Evolutionary conservation across 2,113 vertebrate genomes (phyloP).

Genomic region (Cyanoderma ruficeps): DNA sequence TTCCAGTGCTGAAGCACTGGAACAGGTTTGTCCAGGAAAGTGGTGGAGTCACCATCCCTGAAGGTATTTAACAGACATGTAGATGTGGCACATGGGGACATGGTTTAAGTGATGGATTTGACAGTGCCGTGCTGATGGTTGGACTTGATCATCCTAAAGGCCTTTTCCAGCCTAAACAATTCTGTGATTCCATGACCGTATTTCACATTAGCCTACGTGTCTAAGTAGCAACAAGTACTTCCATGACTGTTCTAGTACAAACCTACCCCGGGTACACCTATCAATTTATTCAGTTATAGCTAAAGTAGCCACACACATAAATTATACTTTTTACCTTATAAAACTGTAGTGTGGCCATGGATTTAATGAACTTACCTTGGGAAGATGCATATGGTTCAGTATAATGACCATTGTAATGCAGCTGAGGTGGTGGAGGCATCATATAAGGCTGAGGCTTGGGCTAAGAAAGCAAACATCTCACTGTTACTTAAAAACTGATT

Average conservation of each 20-base stretch:
- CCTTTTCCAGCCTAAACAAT: background rate
- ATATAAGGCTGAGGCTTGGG: constrained; percentile 90
- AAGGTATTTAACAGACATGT: background rate
- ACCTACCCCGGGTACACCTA: background rate
- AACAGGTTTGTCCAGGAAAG: background rate
- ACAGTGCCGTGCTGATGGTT: background rate
- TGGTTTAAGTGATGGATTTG: background rate
- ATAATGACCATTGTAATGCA: constrained; percentile 96
- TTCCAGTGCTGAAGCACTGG: background rate
- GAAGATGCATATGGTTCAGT: constrained; percentile 91
- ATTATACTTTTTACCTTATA: background rate
- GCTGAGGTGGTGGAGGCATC: constrained; percentile 88
- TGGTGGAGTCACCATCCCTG: no score
- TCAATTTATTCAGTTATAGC: background rate
- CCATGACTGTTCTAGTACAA: background rate
- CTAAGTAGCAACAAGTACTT: background rate
- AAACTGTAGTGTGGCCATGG: background rate
- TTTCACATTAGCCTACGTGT: background rate
- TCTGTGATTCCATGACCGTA: background rate
- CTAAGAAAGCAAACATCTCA: constrained; percentile 68
- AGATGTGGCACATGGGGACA: background rate
- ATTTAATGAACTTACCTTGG: constrained; percentile 80
- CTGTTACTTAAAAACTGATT: constrained; percentile 4
- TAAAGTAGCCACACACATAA: background rate
- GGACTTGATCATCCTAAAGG: background rate